A percentile compares a stretch with the other conserved stretches of the same genome.
Conservation (phyloP, 2,113 vertebrate genomes). For the Poicephalus gulielmi region DNA sequence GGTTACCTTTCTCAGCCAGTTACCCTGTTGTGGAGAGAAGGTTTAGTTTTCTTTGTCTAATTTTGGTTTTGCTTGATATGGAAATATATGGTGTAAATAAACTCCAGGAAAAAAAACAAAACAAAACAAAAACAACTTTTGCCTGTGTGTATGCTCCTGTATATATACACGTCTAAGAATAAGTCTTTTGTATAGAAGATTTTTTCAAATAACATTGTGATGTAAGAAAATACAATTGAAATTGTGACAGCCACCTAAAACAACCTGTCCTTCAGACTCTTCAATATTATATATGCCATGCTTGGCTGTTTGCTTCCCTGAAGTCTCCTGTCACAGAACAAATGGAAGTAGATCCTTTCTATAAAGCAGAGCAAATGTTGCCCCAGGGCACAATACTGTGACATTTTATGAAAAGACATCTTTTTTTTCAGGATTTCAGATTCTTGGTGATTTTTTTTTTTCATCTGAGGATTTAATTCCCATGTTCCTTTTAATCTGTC, state of each 20-base stretch:
- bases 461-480: neutral
- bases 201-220: constrained; percentile 4
- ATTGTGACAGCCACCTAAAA: neutral
- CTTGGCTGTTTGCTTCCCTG: constrained; percentile 4
- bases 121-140: neutral
- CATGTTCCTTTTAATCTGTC: neutral
- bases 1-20: neutral
- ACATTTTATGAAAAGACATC: neutral
- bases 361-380: neutral
- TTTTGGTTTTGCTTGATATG: neutral
- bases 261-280: neutral
- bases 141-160: accelerated
- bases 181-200: neutral
- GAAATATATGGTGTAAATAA: neutral
- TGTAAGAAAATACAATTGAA: neutral
- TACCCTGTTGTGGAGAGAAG: neutral
- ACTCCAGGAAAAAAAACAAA: neutral
- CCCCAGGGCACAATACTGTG: neutral
- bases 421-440: neutral
- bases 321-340: constrained; percentile 40
- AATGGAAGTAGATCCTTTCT: constrained; percentile 43
- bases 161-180: neutral
- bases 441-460: neutral
- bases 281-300: neutral
- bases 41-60: neutral